Evolutionary conservation across 1,140 invertebrate species (phyloP).

Genomic region (Archivesica marissinica): DNA sequence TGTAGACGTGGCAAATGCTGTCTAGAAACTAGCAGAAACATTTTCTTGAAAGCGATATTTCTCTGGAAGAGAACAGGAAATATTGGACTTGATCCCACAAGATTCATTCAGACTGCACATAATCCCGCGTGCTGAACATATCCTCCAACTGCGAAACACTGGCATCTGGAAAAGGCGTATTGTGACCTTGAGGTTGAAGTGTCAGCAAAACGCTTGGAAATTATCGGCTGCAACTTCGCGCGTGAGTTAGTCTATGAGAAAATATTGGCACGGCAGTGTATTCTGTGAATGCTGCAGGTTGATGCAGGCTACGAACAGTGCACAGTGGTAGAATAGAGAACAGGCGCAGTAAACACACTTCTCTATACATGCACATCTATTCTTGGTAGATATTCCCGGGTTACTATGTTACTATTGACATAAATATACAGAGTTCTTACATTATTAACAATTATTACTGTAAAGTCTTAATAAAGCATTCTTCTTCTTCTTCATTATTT

Average conservation of each 20-base stretch:
- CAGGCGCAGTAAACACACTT: too few species aligned
- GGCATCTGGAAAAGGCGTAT: slow-evolving; percentile 34
- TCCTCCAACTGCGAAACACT: slow-evolving; percentile 21
- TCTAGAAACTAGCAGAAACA: not conserved
- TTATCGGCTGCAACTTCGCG: slow-evolving; percentile 31
- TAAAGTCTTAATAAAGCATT: too few species aligned
- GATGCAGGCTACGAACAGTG: not conserved
- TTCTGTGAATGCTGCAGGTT: slow-evolving; percentile 4
- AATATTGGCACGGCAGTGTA: slow-evolving; percentile 17
- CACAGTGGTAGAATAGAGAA: too few species aligned
- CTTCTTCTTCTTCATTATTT: too few species aligned
- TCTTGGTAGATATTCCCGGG: too few species aligned
- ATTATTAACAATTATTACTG: too few species aligned
- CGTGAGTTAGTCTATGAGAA: slow-evolving; percentile 26
- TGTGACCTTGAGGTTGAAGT: slow-evolving; percentile 30
- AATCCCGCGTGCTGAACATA: slow-evolving; percentile 16
- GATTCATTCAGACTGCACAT: slow-evolving; percentile 12
- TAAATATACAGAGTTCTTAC: too few species aligned
- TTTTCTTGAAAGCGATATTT: not conserved
- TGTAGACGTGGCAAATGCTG: not conserved
- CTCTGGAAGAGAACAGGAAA: slow-evolving; percentile 3
- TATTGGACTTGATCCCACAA: slow-evolving; percentile 5
- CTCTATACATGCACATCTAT: too few species aligned
- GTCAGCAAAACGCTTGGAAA: slow-evolving; percentile 18
- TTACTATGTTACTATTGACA: too few species aligned